A percentile compares a stretch with the other conserved stretches of the same genome.
Conservation (phyloP, 2,888 invertebrate species). For the Fabriciana adippe region DNA sequence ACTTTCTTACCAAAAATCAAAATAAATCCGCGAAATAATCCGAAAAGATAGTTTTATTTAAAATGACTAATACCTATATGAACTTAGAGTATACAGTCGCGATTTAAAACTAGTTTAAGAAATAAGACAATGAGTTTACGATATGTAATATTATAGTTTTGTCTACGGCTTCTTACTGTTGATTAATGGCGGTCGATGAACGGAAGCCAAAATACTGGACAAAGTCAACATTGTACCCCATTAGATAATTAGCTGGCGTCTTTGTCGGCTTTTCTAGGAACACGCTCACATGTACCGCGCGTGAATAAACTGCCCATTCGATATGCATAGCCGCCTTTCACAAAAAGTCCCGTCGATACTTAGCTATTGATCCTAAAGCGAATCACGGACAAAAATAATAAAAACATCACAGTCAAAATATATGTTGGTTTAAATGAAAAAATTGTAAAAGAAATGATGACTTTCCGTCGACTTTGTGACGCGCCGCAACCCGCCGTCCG, state of each 20-base stretch:
- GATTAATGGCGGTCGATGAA: slow-evolving; percentile 69
- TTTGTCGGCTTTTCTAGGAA: slow-evolving; percentile 75
- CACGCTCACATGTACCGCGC: slow-evolving; percentile 44
- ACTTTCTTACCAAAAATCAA: too few species aligned
- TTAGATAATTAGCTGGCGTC: slow-evolving; percentile 71
- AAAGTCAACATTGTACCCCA: slow-evolving; percentile 71
- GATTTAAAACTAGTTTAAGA: background rate
- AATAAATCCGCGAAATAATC: too few species aligned
- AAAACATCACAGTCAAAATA: slow-evolving; percentile 83
- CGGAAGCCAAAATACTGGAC: slow-evolving; percentile 77
- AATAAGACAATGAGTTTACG: background rate
- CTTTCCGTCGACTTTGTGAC: slow-evolving; percentile 75
- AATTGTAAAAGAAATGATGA: slow-evolving; percentile 71
- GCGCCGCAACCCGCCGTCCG: slow-evolving; percentile 58
- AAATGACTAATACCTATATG: too few species aligned
- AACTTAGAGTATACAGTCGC: background rate
- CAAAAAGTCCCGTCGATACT: slow-evolving; percentile 65
- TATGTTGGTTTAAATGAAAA: slow-evolving; percentile 72
- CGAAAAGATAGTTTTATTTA: too few species aligned
- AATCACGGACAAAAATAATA: slow-evolving; percentile 81
- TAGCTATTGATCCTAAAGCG: slow-evolving; percentile 63
- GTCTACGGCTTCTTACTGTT: slow-evolving; percentile 54
- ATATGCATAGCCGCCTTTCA: slow-evolving; percentile 67
- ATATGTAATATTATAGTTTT: slow-evolving; percentile 17
- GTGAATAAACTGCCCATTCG: slow-evolving; percentile 59